Percentiles rank a stretch among this genome's conserved stretches.
phyloP scores from a whole-genome alignment of 2,113 vertebrate species.

The Galbula dea region DNA sequence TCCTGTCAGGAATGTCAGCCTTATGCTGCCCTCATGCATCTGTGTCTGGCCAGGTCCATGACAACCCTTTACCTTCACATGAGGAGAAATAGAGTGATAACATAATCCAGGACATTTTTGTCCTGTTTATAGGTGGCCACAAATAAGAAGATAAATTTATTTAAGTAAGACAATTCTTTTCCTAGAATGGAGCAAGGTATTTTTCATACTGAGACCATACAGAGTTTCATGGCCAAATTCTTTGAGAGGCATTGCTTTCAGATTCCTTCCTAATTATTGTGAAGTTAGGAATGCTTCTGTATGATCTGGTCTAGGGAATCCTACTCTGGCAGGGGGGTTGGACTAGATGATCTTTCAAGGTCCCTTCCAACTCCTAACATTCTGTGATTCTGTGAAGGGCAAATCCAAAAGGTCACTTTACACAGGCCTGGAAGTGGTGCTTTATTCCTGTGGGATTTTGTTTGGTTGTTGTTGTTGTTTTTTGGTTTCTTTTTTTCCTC shows the following conservation, averaged over 20 bases:
- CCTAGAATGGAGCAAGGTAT: background rate
- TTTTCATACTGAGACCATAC: background rate
- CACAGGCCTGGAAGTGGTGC: background rate
- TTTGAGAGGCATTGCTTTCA: background rate
- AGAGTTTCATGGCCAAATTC: background rate
- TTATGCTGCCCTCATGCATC: background rate
- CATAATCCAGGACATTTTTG: background rate
- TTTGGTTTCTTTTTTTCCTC: background rate
- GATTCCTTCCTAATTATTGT: slow-evolving; percentile 32
- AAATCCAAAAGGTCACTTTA: background rate
- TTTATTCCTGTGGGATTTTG: background rate
- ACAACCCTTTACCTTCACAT: background rate
- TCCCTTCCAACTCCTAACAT: too few relatives aligned
- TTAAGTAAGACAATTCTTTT: background rate
- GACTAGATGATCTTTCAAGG: too few relatives aligned
- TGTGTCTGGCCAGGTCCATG: background rate
- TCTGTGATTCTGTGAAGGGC: too few relatives aligned
- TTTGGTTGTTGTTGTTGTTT: too few relatives aligned
- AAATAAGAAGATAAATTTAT: background rate
- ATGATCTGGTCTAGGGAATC: too few relatives aligned
- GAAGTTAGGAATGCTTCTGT: background rate
- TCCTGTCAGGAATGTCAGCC: slow-evolving; percentile 7
- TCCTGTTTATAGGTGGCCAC: background rate
- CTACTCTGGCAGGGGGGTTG: too few relatives aligned
- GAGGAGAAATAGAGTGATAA: background rate